Evolutionary conservation across 2,113 vertebrate species (phyloP).

Genomic region (Plecturocebus donacophilus): DNA sequence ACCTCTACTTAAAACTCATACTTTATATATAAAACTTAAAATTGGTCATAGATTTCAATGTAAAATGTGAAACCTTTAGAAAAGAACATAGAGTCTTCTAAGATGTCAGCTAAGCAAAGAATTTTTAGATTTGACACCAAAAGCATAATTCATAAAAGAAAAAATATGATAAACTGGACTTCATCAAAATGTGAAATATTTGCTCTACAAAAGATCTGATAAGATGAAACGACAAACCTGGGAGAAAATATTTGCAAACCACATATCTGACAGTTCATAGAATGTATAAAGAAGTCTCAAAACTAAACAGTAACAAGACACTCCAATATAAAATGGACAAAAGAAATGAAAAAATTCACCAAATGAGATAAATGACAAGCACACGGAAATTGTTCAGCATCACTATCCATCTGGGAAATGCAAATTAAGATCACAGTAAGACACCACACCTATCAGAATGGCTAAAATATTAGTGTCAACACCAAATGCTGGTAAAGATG

Average conservation of each 20-base stretch:
- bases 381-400: not conserved
- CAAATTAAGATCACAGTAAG: not conserved
- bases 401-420: not conserved
- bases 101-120: not conserved
- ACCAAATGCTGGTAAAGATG: not conserved
- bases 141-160: not conserved
- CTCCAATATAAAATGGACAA: not conserved
- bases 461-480: not conserved
- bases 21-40: not conserved
- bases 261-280: not conserved
- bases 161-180: not conserved
- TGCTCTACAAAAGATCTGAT: not conserved
- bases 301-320: not conserved
- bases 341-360: not conserved
- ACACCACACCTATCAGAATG: not conserved
- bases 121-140: not conserved
- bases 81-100: not conserved
- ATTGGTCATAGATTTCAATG: not conserved
- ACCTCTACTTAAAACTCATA: not conserved
- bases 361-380: not conserved
- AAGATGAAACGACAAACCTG: not conserved
- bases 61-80: not conserved
- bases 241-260: not conserved
- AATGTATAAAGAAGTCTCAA: constrained; percentile 33
- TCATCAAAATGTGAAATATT: not conserved